A percentile compares a stretch with the other conserved stretches of the same genome.
Conservation (phyloP, 1,140 invertebrate genomes). For the Zaprionus gabonicus region DNA sequence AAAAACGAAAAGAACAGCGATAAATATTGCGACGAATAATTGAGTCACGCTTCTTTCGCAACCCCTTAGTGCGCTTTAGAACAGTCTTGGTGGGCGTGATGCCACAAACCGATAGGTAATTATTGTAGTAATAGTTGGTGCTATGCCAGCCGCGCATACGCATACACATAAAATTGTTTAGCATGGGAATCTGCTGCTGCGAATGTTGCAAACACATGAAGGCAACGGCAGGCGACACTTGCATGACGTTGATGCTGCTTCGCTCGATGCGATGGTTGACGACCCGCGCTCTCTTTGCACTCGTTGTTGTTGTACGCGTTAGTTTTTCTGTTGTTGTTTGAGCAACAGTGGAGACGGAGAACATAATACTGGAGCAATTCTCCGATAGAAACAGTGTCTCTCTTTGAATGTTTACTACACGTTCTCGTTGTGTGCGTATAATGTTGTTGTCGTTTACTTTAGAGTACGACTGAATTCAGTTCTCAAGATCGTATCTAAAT, state of each 20-base stretch:
- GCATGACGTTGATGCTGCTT: conserved; percentile 69
- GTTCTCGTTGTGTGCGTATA: neutral
- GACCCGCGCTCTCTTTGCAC: conserved; percentile 21
- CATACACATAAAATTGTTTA: conserved; percentile 72
- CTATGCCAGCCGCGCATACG: conserved; percentile 74
- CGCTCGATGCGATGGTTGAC: conserved; percentile 19
- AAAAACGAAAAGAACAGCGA: conserved; percentile 50
- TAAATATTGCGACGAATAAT: conserved; percentile 42
- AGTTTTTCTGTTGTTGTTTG: conserved; percentile 25
- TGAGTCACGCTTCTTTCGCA: conserved; percentile 64
- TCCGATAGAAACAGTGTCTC: conserved; percentile 23
- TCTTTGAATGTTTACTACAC: conserved; percentile 8
- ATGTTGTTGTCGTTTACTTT: neutral
- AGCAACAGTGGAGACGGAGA: conserved; percentile 50
- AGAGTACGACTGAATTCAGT: neutral
- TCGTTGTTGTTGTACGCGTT: conserved; percentile 29
- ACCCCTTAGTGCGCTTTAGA: conserved; percentile 62
- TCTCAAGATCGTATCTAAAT: conserved; percentile 54
- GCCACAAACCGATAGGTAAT: conserved; percentile 34
- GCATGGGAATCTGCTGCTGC: conserved; percentile 76
- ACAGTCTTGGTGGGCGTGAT: conserved; percentile 42
- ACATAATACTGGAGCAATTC: conserved; percentile 65
- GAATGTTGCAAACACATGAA: conserved; percentile 77
- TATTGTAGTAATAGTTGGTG: conserved; percentile 33
- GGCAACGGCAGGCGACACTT: conserved; percentile 70